Conservation (phyloP, 2,113 vertebrate genomes). For the Vireo altiloquus region DNA sequence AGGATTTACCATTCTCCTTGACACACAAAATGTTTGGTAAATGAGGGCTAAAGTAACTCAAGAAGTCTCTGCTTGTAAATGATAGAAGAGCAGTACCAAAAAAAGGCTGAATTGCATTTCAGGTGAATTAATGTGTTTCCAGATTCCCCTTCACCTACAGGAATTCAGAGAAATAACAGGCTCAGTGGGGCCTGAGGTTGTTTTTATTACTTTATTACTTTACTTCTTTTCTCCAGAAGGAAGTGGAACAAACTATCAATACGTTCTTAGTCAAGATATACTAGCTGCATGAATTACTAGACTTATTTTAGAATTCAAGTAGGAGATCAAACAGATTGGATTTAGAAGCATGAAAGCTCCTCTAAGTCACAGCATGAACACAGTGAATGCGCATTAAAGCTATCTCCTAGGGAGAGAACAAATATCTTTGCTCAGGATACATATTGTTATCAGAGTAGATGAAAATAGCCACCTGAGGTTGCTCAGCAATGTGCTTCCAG, state of each 20-base stretch:
- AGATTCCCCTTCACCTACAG: not conserved
- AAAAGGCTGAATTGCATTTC: not conserved
- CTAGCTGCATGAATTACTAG: not conserved
- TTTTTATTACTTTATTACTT: not conserved
- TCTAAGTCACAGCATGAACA: not conserved
- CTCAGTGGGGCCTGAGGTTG: not conserved
- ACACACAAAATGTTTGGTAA: not conserved
- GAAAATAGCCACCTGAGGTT: constrained; percentile 13
- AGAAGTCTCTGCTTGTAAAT: not conserved
- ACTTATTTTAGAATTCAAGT: constrained; percentile 5
- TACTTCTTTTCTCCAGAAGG: not conserved
- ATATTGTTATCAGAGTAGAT: constrained; percentile 7
- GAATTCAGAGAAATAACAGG: not conserved
- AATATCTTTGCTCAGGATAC: not conserved
- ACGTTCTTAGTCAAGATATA: not conserved
- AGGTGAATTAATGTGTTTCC: not conserved
- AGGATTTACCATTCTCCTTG: not conserved
- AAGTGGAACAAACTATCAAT: not conserved
- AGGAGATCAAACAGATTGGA: not conserved
- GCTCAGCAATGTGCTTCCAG: not conserved
- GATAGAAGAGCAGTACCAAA: not conserved
- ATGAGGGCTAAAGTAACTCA: not conserved
- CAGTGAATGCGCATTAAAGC: not conserved
- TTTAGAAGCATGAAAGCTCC: not conserved
- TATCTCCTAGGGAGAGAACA: not conserved